These are phyloP conservation scores for Passer domesticus DNA, from an alignment of 2,113 vertebrate genomes.

Conservation along the genomic window DNA sequence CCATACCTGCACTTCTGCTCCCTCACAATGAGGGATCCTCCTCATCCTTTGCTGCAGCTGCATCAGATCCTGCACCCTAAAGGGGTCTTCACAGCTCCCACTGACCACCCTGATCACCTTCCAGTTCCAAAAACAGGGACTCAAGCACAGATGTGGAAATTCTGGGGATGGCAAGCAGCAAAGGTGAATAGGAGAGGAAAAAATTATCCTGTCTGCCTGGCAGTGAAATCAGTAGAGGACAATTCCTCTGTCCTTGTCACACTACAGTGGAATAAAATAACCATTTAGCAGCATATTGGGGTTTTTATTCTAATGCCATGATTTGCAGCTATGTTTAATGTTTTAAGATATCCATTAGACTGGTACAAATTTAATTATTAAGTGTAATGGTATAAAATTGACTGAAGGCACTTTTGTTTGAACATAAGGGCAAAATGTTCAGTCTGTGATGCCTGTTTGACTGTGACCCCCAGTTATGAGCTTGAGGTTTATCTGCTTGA, in stretches of 20 bases:
- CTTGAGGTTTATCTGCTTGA: not conserved
- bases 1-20: not conserved
- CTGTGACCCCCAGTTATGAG: not conserved
- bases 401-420: not conserved
- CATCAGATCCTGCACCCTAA: not conserved
- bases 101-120: not conserved
- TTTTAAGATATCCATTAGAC: not conserved
- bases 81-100: not conserved
- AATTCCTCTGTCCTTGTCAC: not conserved
- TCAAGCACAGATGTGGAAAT: not conserved
- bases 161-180: not conserved
- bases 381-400: not conserved
- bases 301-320: not conserved
- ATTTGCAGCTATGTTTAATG: not conserved
- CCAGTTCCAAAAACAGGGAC: not conserved
- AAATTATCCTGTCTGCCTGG: not conserved
- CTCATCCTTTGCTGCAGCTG: not conserved
- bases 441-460: not conserved
- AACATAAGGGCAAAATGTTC: not conserved
- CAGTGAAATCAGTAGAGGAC: not conserved
- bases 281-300: not conserved
- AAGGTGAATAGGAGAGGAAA: not conserved
- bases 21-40: fast-evolving
- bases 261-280: not conserved
- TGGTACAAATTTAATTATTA: not conserved